Conservation (phyloP, 2,113 vertebrate genomes). For the Crotalus viridis region DNA sequence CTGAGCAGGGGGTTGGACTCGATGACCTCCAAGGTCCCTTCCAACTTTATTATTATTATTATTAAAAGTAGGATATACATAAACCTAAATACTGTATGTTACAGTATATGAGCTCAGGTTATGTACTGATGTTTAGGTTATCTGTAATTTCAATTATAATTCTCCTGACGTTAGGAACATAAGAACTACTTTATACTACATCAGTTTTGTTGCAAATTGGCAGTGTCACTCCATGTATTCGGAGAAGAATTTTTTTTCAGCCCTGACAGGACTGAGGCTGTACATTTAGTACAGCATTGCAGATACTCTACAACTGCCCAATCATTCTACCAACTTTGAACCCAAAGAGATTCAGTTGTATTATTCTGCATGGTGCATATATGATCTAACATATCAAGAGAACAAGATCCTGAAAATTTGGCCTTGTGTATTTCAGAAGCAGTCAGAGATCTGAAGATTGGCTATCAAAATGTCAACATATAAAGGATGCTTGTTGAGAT, state of each 20-base stretch:
- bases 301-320: background rate
- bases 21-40: no score
- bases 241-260: background rate
- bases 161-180: background rate
- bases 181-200: background rate
- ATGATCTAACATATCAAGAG: background rate
- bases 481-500: background rate
- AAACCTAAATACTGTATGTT: background rate
- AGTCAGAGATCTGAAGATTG: background rate
- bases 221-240: background rate
- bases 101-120: no score
- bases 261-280: background rate
- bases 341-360: background rate
- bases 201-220: background rate
- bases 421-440: background rate
- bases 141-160: background rate
- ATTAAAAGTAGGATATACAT: background rate
- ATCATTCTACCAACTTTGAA: background rate
- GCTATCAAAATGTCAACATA: background rate
- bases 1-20: no score
- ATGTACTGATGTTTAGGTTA: background rate
- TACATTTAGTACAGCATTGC: background rate
- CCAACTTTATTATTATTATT: no score
- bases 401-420: background rate
- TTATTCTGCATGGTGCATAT: background rate